Evolutionary conservation across 2,113 vertebrate genomes (phyloP), one percentile per base, ranked within the genome.

Genomic region (Platysternon megacephalum): DNA sequence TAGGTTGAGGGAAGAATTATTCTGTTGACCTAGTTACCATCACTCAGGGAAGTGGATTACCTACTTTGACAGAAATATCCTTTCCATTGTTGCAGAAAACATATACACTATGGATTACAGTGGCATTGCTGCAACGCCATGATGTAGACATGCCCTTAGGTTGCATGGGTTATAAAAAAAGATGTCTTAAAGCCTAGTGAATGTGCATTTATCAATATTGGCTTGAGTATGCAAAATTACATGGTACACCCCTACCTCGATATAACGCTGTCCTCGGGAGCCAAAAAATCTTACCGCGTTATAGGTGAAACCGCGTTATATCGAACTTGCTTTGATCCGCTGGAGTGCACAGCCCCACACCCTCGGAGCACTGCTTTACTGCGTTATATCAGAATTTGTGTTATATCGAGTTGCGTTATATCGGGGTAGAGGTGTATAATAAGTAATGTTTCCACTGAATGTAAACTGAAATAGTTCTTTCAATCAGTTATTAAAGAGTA

Each of bases 361-460:
- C n/a, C n/a, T n/a, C n/a, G n/a, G n/a, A n/a, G n/a, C n/a, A n/a
- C n/a, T n/a, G n/a, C n/a, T n/a, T n/a, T n/a, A n/a, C n/a, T n/a
- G n/a, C n/a, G n/a, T n/a, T n/a, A n/a, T n/a, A n/a, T n/a, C n/a
- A n/a, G n/a, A n/a, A n/a, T n/a, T n/a, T n/a, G n/a, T n/a, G n/a
- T n/a, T n/a, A n/a, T n/a, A n/a, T n/a, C n/a, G n/a, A n/a, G n/a
- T n/a, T n/a, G n/a, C n/a, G n/a, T n/a, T n/a, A n/a, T n/a, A n/a
- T n/a, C n/a, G n/a, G n/a, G n/a, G n/a, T n/a, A n/a, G n/a, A n/a
- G n/a, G n/a, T n/a, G n/a, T n/a, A 86, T 17, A 85, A 4, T 44
- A 94, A 93, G 29, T 76, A 28, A 82, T 91, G 17, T 89, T 91
- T 89, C 51, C 90, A 28, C 29, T 83, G 42, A 85, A 89, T 86